Evolutionary conservation across 1,140 invertebrate species (phyloP), one percentile per base, ranked within the genome.

Genomic region (Oncopodura yosiiana): DNA sequence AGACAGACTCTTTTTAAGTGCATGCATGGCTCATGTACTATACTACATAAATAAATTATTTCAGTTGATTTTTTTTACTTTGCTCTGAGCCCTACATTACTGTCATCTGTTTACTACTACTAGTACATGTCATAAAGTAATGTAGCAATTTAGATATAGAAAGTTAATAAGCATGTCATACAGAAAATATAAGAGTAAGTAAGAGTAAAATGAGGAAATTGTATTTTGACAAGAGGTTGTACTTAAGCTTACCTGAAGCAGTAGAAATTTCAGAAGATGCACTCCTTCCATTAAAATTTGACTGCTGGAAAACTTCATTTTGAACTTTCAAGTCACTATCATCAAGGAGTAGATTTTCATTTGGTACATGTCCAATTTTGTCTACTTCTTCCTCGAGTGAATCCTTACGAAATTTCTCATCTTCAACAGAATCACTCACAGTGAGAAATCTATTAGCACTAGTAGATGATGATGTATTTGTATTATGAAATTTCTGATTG

Each of bases 231-330:
- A 26, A 5, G 16, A 3, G 27, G 27, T 30, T 32, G 4, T 34
- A 32, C 23, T n/a, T 6, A 43, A 16, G 6, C 21, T 6, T 39
- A 16, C n/a, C 2, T 16, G 16, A 5, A 2, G 49, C 37, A 38
- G 32, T 27, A 24, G 49, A 41, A 6, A 37, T 41, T 38, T 41
- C 27, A 19, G 34, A 32, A 46, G 27, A 23, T 30, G 23, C 26
- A 30, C 14, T 32, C 27, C 21, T 32, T 46, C 34, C 5, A 30
- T 32, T 1, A 30, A 46, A 46, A 27, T 46, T 19, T 27, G 30
- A 21, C 29, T 46, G 24, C 32, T 49, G 32, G 36, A 53, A 58
- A 24, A 58, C 56, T 48, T 58, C 49, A 52, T 53, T 52, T 52
- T 41, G 49, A 43, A 58, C 49, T 42, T 51, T 50, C 27, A 58